Base-by-base conservation (phyloP, 64 coral and sea anemone species). In the Pachyseris speciosa region DNA sequence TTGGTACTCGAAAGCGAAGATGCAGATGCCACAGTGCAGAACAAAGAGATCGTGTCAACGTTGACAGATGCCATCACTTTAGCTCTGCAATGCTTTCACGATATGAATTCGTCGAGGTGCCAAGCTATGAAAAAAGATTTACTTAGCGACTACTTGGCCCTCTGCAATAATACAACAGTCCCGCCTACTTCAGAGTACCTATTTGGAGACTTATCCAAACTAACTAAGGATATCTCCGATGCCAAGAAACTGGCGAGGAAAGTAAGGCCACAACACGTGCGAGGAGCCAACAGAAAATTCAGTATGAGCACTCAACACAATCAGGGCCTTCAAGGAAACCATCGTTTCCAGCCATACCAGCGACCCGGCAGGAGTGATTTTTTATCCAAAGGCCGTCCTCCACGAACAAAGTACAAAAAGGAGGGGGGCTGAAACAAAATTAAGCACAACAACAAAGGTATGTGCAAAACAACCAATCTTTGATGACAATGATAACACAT, bases 171-270 rank as follows among this genome's bases (percentile, higher is more conserved):
- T 2, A 72, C 78, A 11, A 83, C 64, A 48, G 50, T 83, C 50
- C 77, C 64, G 37, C 15, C 78, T 25, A 72, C 89, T 7, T 91
- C 89, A 83, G 89, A 91, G 66, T 91, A 72, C 65, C 84, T 57
- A 20, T 91, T 91, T 91, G 76, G 78, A 15, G 89, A 91, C 45
- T 41, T 91, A 45, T 91, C 89, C 31, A 91, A 91, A 75, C 38
- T 83, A 44, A 83, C 78, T 17, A 91, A 91, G 80, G 89, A 91
- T 60, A 91, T 91, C 24, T 69, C 77, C 12, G 78, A 91, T 73
- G 77, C 89, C 26, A 91, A 84, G 67, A 81, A 83, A 36, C 44
- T 90, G 34, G 50, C 75, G 4, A 90, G 49, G 74, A 80, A 65
- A 63, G 70, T 88, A 6, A 51, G 66, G 63, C 84, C 27, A 59